Evolutionary conservation across 1,140 invertebrate species (phyloP).

Genomic region (Drosophila obscura): DNA sequence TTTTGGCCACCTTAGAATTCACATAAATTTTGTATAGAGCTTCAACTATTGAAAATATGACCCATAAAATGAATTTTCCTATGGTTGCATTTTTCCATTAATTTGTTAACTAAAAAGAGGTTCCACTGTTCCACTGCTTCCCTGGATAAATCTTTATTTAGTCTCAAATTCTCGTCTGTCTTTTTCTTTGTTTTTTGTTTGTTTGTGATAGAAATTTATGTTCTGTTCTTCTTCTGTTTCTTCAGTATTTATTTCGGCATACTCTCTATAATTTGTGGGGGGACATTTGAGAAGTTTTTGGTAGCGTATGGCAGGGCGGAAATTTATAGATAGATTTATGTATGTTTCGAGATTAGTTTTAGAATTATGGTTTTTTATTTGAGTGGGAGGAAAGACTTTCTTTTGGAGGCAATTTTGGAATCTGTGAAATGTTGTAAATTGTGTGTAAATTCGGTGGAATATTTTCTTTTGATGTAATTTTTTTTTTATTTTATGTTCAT

Average conservation of each 20-base stretch:
- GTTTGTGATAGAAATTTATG: neutral
- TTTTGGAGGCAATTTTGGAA: neutral
- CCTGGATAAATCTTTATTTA: slow-evolving; percentile 27
- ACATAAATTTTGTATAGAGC: too few species aligned
- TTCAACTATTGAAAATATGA: too few species aligned
- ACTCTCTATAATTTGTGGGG: neutral
- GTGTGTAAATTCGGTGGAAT: neutral
- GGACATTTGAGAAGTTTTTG: neutral
- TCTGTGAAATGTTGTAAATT: neutral
- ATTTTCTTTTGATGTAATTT: too few species aligned
- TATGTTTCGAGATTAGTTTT: slow-evolving; percentile 1
- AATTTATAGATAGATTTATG: slow-evolving; percentile 14
- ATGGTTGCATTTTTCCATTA: too few species aligned
- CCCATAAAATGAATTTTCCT: too few species aligned
- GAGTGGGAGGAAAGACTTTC: neutral
- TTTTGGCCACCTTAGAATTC: too few species aligned
- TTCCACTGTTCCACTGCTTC: neutral
- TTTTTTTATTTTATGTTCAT: neutral
- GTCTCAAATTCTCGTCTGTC: slow-evolving; percentile 2
- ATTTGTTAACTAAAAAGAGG: too few species aligned
- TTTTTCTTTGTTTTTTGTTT: slow-evolving; percentile 13
- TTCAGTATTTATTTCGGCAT: neutral
- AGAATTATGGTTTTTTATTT: neutral
- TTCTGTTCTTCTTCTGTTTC: neutral
- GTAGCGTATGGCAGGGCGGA: too few species aligned